Evolutionary conservation across 2,113 vertebrate species (phyloP).

Genomic region (Lophura nycthemera): DNA sequence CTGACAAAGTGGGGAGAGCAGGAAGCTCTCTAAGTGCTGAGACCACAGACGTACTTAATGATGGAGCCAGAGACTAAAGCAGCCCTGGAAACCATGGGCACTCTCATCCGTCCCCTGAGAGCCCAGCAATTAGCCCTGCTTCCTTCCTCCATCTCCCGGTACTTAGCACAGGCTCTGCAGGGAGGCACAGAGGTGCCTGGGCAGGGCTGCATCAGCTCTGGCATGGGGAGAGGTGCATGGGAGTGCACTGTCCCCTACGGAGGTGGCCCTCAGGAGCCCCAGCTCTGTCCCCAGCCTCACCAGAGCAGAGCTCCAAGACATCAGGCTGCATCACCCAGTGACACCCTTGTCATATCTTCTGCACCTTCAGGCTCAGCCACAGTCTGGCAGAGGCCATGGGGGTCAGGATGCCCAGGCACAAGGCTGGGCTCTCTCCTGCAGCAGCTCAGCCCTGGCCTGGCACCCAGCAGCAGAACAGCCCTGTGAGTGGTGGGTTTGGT

Average conservation of each 20-base stretch:
- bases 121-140: slow-evolving; percentile 36
- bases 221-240: background rate
- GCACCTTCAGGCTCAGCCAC: background rate
- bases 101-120: background rate
- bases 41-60: slow-evolving; percentile 33
- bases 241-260: fast-evolving
- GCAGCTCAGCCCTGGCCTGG: fast-evolving
- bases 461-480: fast-evolving
- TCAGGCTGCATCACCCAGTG: fast-evolving
- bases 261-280: background rate
- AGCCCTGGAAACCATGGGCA: background rate
- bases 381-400: background rate
- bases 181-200: background rate
- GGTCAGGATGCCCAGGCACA: background rate
- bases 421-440: background rate
- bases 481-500: fast-evolving
- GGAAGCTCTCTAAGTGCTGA: background rate
- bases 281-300: background rate
- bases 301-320: background rate
- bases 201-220: background rate
- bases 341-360: background rate
- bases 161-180: background rate
- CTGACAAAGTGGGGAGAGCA: background rate
- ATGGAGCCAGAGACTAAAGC: slow-evolving; percentile 34
- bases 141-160: background rate